phyloP scores from a whole-genome alignment of 2,113 vertebrate genomes.

The Nerophis ophidion region DNA sequence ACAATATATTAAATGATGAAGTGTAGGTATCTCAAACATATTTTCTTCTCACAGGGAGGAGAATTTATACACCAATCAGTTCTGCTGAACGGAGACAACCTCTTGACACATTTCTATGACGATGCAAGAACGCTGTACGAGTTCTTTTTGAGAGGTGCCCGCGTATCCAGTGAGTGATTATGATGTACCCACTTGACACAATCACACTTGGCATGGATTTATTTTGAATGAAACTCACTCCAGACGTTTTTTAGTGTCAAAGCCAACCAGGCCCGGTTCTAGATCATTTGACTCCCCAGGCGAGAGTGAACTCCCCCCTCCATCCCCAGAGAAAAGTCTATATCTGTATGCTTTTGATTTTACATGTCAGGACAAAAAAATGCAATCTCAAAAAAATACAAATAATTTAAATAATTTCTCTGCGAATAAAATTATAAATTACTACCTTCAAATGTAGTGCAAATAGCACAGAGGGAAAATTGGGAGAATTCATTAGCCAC shows the following conservation, averaged over 20 bases:
- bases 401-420: too few species aligned
- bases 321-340: too few species aligned
- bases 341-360: too few species aligned
- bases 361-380: too few species aligned
- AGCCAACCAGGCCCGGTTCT: not conserved
- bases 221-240: not conserved
- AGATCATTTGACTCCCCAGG: too few species aligned
- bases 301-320: too few species aligned
- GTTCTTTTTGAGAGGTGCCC: conserved; percentile 77
- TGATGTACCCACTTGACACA: not conserved
- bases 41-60: conserved; percentile 62
- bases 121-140: conserved; percentile 84
- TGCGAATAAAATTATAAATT: too few species aligned
- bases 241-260: not conserved
- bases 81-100: conserved; percentile 60
- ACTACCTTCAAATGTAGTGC: too few species aligned
- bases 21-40: not conserved
- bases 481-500: too few species aligned
- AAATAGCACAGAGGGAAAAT: too few species aligned
- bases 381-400: too few species aligned
- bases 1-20: not conserved
- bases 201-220: not conserved
- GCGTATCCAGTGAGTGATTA: conserved; percentile 80
- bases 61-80: conserved; percentile 74
- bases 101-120: conserved; percentile 70